These are phyloP conservation scores for Pammene aurita DNA, from an alignment of 2,888 invertebrate genomes.

Conservation along the genomic window DNA sequence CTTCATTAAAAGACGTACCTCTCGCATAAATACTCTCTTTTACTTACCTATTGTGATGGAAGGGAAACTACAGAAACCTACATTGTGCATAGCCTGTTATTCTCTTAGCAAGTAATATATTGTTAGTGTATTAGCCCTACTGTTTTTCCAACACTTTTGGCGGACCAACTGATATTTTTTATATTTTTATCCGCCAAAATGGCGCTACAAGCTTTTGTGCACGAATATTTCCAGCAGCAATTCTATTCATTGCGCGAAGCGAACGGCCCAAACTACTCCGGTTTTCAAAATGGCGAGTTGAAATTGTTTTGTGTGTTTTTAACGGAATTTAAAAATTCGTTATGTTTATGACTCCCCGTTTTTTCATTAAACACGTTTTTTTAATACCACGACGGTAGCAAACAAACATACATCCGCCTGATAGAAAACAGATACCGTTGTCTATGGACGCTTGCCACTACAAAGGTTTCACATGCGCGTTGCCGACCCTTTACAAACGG, in stretches of 20 bases:
- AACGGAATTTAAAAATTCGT: slow-evolving; percentile 12
- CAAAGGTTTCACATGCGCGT: no score
- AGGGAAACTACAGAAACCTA: background rate
- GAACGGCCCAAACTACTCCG: slow-evolving; percentile 25
- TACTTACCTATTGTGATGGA: no score
- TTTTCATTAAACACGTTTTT: no score
- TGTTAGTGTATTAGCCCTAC: background rate
- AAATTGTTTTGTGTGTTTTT: slow-evolving; percentile 10
- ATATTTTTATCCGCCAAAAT: slow-evolving; percentile 37
- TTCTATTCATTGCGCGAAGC: slow-evolving; percentile 38
- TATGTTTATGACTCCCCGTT: background rate
- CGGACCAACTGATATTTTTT: slow-evolving; percentile 26
- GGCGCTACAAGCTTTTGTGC: slow-evolving; percentile 37
- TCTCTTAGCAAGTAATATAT: background rate
- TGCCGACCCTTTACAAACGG: no score
- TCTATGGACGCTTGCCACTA: no score
- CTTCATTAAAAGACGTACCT: no score
- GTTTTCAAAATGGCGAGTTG: slow-evolving; percentile 19
- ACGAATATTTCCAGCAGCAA: slow-evolving; percentile 40
- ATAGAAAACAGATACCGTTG: no score
- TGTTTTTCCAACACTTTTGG: slow-evolving; percentile 7
- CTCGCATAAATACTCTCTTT: no score
- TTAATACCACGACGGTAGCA: no score
- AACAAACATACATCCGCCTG: no score
- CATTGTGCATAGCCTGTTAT: background rate